A percentile compares a stretch with the other conserved stretches of the same genome.
Evolutionary conservation across 2,888 invertebrate species (phyloP).

Genomic region (Leistus spinibarbis): DNA sequence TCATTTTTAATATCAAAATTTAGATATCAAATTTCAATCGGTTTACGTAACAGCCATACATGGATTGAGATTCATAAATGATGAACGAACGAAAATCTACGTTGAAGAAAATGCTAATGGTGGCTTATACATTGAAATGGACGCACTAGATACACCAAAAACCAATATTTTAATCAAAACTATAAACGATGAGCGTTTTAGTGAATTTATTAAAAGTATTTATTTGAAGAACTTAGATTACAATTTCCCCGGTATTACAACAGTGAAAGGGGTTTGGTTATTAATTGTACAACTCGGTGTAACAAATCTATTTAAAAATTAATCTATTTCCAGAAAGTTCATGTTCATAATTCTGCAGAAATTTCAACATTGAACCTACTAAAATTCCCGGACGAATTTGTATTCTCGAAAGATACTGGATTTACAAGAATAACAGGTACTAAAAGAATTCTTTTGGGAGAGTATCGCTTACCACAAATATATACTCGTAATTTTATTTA

Average conservation of each 20-base stretch:
- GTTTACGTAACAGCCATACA: background rate
- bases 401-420: slow-evolving; percentile 53
- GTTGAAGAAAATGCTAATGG: slow-evolving; percentile 16
- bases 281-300: slow-evolving; percentile 9
- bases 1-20: slow-evolving; percentile 14
- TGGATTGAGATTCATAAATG: slow-evolving; percentile 17
- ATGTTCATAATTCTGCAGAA: slow-evolving; percentile 50
- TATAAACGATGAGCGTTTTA: slow-evolving; percentile 61
- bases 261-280: slow-evolving; percentile 59
- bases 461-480: too few species aligned
- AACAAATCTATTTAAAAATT: slow-evolving; percentile 26
- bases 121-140: slow-evolving; percentile 14
- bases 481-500: background rate
- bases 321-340: slow-evolving; percentile 55
- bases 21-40: slow-evolving; percentile 45
- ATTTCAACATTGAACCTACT: slow-evolving; percentile 58
- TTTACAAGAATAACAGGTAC: slow-evolving; percentile 55
- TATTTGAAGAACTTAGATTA: slow-evolving; percentile 57
- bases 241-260: slow-evolving; percentile 54
- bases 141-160: slow-evolving; percentile 6
- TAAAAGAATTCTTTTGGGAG: background rate
- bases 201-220: slow-evolving; percentile 54
- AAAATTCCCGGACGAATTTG: slow-evolving; percentile 61
- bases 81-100: background rate
- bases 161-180: slow-evolving; percentile 51